A percentile compares a stretch with the other conserved stretches of the same genome.
phyloP scores from a whole-genome alignment of 2,113 vertebrate species.

The Ophiodon elongatus region DNA sequence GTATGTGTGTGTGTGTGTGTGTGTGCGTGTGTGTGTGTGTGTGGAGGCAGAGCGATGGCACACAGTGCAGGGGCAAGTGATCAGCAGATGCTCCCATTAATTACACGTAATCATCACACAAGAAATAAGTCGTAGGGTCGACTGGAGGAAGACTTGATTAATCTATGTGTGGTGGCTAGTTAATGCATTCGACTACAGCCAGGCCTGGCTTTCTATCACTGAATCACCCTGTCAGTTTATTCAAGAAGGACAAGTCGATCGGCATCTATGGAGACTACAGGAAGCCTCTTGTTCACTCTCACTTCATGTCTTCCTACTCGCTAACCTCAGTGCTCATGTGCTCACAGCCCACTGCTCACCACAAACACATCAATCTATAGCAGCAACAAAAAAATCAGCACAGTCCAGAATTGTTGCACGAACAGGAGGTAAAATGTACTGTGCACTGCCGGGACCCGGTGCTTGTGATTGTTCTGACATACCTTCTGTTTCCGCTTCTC shows the following conservation, averaged over 20 bases:
- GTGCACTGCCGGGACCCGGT: not conserved
- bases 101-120: constrained; percentile 70
- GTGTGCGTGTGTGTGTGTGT: constrained; percentile 1
- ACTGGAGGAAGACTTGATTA: constrained; percentile 61
- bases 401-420: not conserved
- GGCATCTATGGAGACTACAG: constrained; percentile 14
- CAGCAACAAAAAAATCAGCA: not conserved
- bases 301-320: not conserved
- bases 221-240: constrained; percentile 36
- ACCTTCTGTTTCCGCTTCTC: constrained; percentile 99
- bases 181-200: constrained; percentile 45
- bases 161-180: constrained; percentile 60
- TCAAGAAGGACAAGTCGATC: constrained; percentile 37
- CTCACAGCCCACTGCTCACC: not conserved
- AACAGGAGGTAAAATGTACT: not conserved
- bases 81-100: constrained; percentile 76
- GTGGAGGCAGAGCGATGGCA: constrained; percentile 22
- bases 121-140: constrained; percentile 62
- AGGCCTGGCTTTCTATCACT: constrained; percentile 35
- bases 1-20: no score
- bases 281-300: constrained; percentile 12
- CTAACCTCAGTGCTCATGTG: not conserved
- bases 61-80: constrained; percentile 37
- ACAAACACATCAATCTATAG: not conserved
- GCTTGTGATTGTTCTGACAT: constrained; percentile 41